A percentile compares a stretch with the other conserved stretches of the same genome.
These are phyloP conservation scores for Threskiornis aethiopicus DNA, from an alignment of 2,797 vertebrate species.

Conservation along the genomic window DNA sequence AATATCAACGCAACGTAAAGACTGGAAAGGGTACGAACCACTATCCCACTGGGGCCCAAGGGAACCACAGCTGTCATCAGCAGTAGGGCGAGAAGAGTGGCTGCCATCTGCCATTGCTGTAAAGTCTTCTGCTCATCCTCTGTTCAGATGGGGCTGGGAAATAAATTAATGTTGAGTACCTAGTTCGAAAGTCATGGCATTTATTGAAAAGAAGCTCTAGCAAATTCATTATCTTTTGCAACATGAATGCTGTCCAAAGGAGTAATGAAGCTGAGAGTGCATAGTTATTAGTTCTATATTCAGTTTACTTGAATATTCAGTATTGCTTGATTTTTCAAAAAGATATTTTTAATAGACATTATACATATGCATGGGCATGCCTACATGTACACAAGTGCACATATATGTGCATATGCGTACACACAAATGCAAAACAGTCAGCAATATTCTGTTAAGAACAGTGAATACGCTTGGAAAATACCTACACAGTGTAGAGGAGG, in stretches of 20 bases:
- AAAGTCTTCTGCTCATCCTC: slow-evolving; percentile 41
- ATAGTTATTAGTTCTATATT: not conserved
- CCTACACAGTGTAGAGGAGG: not conserved
- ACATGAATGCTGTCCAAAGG: not conserved
- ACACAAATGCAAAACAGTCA: not conserved
- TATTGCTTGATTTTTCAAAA: not conserved
- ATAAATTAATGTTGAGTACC: not conserved
- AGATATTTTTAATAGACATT: not conserved
- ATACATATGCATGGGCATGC: not conserved
- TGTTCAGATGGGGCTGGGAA: not conserved
- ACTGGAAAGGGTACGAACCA: not conserved
- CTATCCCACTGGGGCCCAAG: not conserved
- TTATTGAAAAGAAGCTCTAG: not conserved
- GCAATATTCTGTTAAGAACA: not conserved
- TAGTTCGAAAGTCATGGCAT: not conserved
- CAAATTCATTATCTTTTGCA: not conserved
- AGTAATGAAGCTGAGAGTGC: not conserved
- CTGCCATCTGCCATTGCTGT: slow-evolving; percentile 51
- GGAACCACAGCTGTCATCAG: not conserved
- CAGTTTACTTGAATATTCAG: not conserved
- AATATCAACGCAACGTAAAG: not conserved
- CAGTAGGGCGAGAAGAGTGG: not conserved
- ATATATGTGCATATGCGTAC: not conserved
- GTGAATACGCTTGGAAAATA: not conserved
- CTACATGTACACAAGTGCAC: not conserved